Evolutionary conservation across 2,888 invertebrate species (phyloP).

Genomic region (Piscicola geometra): DNA sequence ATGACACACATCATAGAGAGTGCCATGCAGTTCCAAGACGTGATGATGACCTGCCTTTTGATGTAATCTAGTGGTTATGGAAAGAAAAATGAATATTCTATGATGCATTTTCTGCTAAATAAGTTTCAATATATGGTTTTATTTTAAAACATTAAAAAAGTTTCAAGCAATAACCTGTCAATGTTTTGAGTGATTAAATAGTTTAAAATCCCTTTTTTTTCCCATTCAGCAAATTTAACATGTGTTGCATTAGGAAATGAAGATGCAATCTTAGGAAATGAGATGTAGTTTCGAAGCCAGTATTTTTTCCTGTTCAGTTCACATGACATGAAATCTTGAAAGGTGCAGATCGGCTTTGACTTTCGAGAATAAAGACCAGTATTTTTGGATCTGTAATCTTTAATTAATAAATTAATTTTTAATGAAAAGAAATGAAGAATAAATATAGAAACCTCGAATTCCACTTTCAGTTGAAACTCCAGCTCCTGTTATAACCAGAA

Average conservation of each 20-base stretch:
- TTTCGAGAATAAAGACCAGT: slow-evolving; percentile 71
- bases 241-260: slow-evolving; percentile 74
- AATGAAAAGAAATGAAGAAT: too few species aligned
- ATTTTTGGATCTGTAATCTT: slow-evolving; percentile 40
- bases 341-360: slow-evolving; percentile 76
- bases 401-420: background rate
- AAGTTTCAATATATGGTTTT: too few species aligned
- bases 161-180: slow-evolving; percentile 59
- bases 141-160: background rate
- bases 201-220: slow-evolving; percentile 62
- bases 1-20: slow-evolving; percentile 50
- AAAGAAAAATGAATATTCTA: too few species aligned
- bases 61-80: slow-evolving; percentile 8
- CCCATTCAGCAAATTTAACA: slow-evolving; percentile 67
- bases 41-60: slow-evolving; percentile 76
- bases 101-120: too few species aligned
- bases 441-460: slow-evolving; percentile 47
- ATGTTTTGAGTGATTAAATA: slow-evolving; percentile 93
- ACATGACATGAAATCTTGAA: slow-evolving; percentile 70
- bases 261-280: slow-evolving; percentile 76
- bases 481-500: slow-evolving; percentile 80
- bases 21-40: slow-evolving; percentile 83
- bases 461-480: slow-evolving; percentile 84
- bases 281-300: slow-evolving; percentile 92
- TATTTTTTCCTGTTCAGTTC: slow-evolving; percentile 69